Conservation (phyloP, 92 coral and sea anemone genomes). For the Actinernus sp. region DNA sequence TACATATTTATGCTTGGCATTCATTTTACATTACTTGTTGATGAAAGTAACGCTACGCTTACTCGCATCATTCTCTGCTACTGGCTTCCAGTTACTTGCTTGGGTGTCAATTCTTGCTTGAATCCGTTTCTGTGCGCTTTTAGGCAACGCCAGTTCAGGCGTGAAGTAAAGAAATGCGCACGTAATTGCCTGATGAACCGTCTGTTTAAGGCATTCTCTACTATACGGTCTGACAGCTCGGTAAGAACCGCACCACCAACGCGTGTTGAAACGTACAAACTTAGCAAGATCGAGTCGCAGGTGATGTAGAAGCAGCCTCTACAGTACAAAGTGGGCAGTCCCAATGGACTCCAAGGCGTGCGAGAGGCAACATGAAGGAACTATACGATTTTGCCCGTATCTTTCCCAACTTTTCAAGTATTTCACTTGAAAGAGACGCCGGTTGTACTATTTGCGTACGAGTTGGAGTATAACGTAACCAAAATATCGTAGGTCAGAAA, state of each 20-base stretch:
- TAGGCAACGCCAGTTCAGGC: constrained; percentile 45
- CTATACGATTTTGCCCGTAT: no score
- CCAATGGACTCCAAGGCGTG: no score
- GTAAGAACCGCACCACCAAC: constrained; percentile 32
- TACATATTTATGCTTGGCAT: background rate
- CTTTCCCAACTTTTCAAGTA: no score
- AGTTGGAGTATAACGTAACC: no score
- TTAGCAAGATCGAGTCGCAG: constrained; percentile 41
- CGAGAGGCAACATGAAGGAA: no score
- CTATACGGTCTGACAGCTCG: constrained; percentile 31
- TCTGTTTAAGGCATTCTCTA: constrained; percentile 26
- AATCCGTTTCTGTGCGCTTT: constrained; percentile 50
- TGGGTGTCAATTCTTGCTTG: constrained; percentile 36
- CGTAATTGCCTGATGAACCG: constrained; percentile 29
- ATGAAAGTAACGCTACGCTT: background rate
- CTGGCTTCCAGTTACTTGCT: constrained; percentile 23
- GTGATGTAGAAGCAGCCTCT: no score
- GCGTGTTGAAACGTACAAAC: constrained; percentile 38
- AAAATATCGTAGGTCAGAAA: no score
- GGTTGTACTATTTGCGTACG: no score
- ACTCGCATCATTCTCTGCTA: constrained; percentile 10
- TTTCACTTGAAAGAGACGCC: no score
- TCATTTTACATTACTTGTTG: background rate
- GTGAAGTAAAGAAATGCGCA: constrained; percentile 28
- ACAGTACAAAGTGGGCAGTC: no score